A percentile compares a stretch with the other conserved stretches of the same genome.
These are phyloP conservation scores for Pongo pygmaeus DNA, from an alignment of 2,113 vertebrate species.

Conservation along the genomic window DNA sequence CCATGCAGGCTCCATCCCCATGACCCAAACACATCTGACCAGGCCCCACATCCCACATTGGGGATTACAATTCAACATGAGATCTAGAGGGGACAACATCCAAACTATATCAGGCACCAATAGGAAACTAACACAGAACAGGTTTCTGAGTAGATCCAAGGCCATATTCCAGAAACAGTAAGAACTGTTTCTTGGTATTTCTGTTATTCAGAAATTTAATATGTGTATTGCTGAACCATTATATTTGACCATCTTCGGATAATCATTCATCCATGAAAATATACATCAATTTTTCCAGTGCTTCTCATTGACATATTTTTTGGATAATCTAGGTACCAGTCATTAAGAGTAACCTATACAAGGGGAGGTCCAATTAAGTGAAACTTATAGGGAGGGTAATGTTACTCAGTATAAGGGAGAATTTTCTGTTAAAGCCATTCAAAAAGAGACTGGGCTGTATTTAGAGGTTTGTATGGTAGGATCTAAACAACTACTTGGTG, in stretches of 20 bases:
- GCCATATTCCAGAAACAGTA: neutral
- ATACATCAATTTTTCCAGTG: neutral
- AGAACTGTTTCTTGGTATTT: conserved; percentile 28
- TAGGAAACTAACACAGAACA: neutral
- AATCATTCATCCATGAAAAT: neutral
- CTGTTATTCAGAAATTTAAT: conserved; percentile 28
- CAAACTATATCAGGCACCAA: too few relatives aligned
- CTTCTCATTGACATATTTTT: neutral
- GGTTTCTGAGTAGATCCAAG: conserved; percentile 31
- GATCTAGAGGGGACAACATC: too few relatives aligned
- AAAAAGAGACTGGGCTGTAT: neutral
- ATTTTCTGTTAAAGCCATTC: conserved; percentile 42
- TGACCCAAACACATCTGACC: too few relatives aligned
- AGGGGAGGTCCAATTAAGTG: neutral
- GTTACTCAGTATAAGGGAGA: neutral
- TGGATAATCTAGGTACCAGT: neutral
- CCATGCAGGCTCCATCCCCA: too few relatives aligned
- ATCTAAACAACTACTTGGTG: conserved; percentile 2
- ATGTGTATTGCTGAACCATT: conserved; percentile 3
- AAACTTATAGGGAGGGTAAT: neutral
- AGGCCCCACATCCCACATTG: too few relatives aligned
- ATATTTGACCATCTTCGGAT: conserved; percentile 1
- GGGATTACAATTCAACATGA: too few relatives aligned
- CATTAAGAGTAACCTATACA: neutral
- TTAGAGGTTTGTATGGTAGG: neutral